phyloP scores from a whole-genome alignment of 2,797 vertebrate genomes.

The Gymnoscopelus microlampas region DNA sequence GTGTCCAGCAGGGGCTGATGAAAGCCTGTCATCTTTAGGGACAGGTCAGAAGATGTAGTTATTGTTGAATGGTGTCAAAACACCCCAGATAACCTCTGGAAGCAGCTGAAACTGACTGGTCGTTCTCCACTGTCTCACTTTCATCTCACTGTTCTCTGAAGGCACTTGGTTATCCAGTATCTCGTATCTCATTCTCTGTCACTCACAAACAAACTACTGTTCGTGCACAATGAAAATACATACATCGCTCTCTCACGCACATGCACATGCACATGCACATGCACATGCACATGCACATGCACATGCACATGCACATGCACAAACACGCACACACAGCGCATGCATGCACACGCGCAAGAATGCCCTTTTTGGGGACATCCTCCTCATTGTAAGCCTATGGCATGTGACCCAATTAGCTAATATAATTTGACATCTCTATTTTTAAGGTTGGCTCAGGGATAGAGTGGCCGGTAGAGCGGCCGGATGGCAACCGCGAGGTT shows the following conservation, averaged over 20 bases:
- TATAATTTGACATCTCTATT: no score
- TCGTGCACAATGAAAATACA: slow-evolving; percentile 9
- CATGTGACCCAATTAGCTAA: no score
- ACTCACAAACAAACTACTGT: no score
- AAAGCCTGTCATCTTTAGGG: slow-evolving; percentile 78
- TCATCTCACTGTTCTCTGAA: slow-evolving; percentile 66
- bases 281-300: no score
- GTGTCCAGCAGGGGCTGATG: slow-evolving; percentile 75
- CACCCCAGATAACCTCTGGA: slow-evolving; percentile 61
- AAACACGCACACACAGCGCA: no score
- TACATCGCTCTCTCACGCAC: not conserved
- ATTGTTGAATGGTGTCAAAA: slow-evolving; percentile 64
- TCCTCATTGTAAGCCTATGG: no score
- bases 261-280: not conserved
- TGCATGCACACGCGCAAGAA: no score
- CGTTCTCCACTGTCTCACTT: slow-evolving; percentile 62
- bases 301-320: no score
- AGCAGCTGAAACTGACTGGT: slow-evolving; percentile 41
- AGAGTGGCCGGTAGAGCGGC: no score
- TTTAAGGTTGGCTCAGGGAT: no score
- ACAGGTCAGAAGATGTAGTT: slow-evolving; percentile 71
- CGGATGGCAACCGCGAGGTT: no score
- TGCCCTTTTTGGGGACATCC: no score
- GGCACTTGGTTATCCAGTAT: slow-evolving; percentile 63
- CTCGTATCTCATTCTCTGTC: slow-evolving; percentile 40